A percentile compares a stretch with the other conserved stretches of the same genome.
phyloP scores from a whole-genome alignment of 2,888 invertebrate genomes.

The Monopis laevigella region DNA sequence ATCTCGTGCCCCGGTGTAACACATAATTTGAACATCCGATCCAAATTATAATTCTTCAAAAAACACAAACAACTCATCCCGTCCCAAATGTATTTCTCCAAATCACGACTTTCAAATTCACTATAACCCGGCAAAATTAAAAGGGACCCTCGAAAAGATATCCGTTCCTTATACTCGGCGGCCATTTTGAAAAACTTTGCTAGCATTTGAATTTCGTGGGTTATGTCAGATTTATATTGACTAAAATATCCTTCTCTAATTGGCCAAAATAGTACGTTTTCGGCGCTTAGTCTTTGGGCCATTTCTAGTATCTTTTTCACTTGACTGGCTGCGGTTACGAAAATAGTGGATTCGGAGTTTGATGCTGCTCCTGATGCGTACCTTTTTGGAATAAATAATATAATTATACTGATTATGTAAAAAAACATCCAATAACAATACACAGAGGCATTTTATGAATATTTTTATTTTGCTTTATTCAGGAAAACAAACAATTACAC shows the following conservation, averaged over 20 bases:
- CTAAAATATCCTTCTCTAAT: slow-evolving; percentile 68
- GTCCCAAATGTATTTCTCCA: slow-evolving; percentile 69
- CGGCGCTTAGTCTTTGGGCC: slow-evolving; percentile 67
- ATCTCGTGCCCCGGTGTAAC: slow-evolving; percentile 71
- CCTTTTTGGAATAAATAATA: slow-evolving; percentile 29
- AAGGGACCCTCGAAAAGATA: slow-evolving; percentile 69
- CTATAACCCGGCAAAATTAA: slow-evolving; percentile 55
- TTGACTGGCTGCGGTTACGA: slow-evolving; percentile 68
- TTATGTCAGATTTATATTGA: slow-evolving; percentile 67
- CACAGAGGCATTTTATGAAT: too few relatives aligned
- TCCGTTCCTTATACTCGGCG: slow-evolving; percentile 70
- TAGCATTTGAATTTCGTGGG: slow-evolving; percentile 68
- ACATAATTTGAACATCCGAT: slow-evolving; percentile 70
- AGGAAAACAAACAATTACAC: too few relatives aligned
- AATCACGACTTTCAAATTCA: not conserved
- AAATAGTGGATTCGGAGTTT: slow-evolving; percentile 66
- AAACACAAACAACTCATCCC: slow-evolving; percentile 71
- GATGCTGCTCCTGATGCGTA: slow-evolving; percentile 70
- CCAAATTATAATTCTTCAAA: slow-evolving; percentile 67
- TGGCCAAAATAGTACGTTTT: slow-evolving; percentile 71
- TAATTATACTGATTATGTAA: not conserved
- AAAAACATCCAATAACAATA: too few relatives aligned
- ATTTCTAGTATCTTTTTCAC: slow-evolving; percentile 71
- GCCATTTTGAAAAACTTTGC: slow-evolving; percentile 70
- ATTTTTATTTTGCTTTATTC: too few relatives aligned